phyloP scores from a whole-genome alignment of 2,888 invertebrate genomes.

The Phragmatobia fuliginosa region DNA sequence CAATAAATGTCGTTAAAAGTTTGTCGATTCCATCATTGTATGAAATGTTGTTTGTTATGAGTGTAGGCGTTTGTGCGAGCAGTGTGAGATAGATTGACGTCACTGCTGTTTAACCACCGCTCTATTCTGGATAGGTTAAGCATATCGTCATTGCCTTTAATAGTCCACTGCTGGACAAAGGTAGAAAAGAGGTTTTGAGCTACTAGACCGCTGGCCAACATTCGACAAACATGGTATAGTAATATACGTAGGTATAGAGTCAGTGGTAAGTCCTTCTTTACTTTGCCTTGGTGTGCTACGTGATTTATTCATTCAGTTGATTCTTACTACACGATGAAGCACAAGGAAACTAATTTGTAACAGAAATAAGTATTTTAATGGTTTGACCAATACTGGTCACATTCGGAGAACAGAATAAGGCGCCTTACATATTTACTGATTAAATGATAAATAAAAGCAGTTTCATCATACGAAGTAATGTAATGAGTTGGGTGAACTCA shows the following conservation, averaged over 20 bases:
- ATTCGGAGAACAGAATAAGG: not conserved
- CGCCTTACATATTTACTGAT: not conserved
- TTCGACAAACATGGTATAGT: too few relatives aligned
- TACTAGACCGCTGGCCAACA: too few relatives aligned
- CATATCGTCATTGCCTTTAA: too few relatives aligned
- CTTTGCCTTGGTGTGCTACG: too few relatives aligned
- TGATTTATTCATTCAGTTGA: not conserved
- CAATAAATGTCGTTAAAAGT: not conserved
- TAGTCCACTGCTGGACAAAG: too few relatives aligned
- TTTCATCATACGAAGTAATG: conserved; percentile 5
- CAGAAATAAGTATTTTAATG: not conserved
- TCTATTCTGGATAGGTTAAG: too few relatives aligned
- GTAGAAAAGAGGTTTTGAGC: too few relatives aligned
- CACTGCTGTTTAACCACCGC: not conserved
- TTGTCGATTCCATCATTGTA: too few relatives aligned
- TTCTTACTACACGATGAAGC: not conserved
- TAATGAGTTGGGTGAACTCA: not conserved
- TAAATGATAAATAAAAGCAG: not conserved
- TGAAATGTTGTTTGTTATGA: too few relatives aligned
- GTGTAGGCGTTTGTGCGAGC: too few relatives aligned
- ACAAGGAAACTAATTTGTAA: not conserved
- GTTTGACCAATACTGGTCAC: not conserved
- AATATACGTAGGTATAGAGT: too few relatives aligned
- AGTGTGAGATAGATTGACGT: not conserved
- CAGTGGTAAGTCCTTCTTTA: too few relatives aligned